Evolutionary conservation across 2,113 vertebrate species (phyloP).

Genomic region (Antennarius striatus): DNA sequence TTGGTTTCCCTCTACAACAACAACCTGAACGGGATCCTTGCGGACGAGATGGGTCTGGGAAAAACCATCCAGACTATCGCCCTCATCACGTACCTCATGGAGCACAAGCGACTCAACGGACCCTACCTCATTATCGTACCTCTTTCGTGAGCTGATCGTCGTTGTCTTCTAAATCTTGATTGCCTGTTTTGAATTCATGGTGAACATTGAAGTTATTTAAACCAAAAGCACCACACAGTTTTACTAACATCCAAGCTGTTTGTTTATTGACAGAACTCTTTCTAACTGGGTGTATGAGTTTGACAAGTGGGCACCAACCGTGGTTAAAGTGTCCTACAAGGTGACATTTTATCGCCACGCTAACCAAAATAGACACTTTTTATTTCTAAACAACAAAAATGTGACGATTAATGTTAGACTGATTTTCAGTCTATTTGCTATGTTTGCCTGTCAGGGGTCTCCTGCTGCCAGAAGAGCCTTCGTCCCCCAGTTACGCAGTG

Average conservation of each 20-base stretch:
- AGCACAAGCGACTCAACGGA: conserved; percentile 95
- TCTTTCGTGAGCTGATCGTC: conserved; percentile 85
- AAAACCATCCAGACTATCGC: conserved; percentile 98
- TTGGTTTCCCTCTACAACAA: conserved; percentile 96
- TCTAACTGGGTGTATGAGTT: conserved; percentile 99
- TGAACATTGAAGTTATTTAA: not conserved
- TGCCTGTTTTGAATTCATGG: not conserved
- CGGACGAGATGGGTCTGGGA: conserved; percentile 95
- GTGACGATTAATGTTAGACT: too few relatives aligned
- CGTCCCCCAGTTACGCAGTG: conserved; percentile 90
- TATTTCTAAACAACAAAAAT: not conserved
- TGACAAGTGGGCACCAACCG: conserved; percentile 97
- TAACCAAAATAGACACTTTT: not conserved
- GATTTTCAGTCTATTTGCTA: not conserved
- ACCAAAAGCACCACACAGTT: not conserved
- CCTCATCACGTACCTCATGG: conserved; percentile 98
- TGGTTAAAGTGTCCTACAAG: conserved; percentile 98
- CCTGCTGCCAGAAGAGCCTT: conserved; percentile 92
- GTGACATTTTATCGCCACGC: conserved; percentile 59
- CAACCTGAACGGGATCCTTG: conserved; percentile 95
- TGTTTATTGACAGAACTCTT: conserved; percentile 82
- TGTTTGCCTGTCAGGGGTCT: conserved; percentile 82
- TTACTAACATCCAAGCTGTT: too few relatives aligned
- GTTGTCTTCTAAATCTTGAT: not conserved
- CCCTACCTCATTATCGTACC: conserved; percentile 99